phyloP scores from a whole-genome alignment of 2,113 vertebrate genomes.

The Campylomormyrus tamandua region DNA sequence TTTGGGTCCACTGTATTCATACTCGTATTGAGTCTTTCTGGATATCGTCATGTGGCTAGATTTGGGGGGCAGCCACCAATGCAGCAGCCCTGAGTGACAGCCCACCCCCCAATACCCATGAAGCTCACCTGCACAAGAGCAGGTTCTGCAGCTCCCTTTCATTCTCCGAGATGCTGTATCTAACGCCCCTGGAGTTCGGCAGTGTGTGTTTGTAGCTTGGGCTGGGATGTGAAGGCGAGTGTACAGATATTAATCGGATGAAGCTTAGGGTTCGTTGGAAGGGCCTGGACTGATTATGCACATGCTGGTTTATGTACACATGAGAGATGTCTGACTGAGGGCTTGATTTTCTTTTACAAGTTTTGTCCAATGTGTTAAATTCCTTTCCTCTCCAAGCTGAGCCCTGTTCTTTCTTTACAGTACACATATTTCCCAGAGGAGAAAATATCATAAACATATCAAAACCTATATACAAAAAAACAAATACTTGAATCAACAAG shows the following conservation, averaged over 20 bases:
- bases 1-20: conserved; percentile 50
- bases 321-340: conserved; percentile 42
- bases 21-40: conserved; percentile 39
- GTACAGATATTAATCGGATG: conserved; percentile 49
- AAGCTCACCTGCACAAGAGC: background rate
- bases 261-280: conserved; percentile 38
- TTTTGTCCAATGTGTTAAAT: conserved; percentile 5
- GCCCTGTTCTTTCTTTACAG: conserved; percentile 54
- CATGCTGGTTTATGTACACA: conserved; percentile 47
- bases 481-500: conserved; percentile 96
- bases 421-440: conserved; percentile 60
- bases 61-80: conserved; percentile 32
- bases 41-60: conserved; percentile 26
- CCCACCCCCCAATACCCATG: conserved; percentile 40
- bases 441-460: conserved; percentile 63
- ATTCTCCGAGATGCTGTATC: background rate
- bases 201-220: conserved; percentile 52
- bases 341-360: conserved; percentile 31
- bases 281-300: conserved; percentile 70
- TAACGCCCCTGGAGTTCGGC: conserved; percentile 51
- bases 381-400: conserved; percentile 7
- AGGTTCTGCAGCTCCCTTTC: background rate
- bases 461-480: conserved; percentile 74
- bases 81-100: conserved; percentile 60
- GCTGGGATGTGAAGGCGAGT: conserved; percentile 39